Conservation (phyloP, 2,888 invertebrate species). For the Mythimna vitellina region DNA sequence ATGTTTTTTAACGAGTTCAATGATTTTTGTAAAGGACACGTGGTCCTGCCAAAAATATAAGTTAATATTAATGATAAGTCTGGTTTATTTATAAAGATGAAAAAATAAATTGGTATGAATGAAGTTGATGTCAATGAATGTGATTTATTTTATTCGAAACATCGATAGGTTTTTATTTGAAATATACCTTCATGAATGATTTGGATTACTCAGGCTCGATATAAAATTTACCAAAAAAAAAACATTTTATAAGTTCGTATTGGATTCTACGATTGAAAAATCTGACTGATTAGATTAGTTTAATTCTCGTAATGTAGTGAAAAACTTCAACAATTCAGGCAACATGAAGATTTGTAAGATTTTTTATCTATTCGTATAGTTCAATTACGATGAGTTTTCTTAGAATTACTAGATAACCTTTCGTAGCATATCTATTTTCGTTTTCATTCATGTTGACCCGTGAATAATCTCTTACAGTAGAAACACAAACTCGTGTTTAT, state of each 20-base stretch:
- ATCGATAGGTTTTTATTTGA: not conserved
- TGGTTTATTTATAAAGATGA: not conserved
- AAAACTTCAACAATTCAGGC: not conserved
- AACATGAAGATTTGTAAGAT: not conserved
- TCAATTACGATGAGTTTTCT: not conserved
- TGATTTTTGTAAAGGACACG: not conserved
- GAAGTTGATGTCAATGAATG: slow-evolving; percentile 2
- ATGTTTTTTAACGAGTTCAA: slow-evolving; percentile 33
- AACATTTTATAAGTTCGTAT: too few relatives aligned
- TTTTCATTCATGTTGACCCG: too few relatives aligned
- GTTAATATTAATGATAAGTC: not conserved
- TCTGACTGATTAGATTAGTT: not conserved
- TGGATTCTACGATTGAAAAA: not conserved
- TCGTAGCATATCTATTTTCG: too few relatives aligned
- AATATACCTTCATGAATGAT: not conserved
- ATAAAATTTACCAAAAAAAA: not conserved
- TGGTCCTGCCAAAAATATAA: not conserved
- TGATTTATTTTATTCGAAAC: slow-evolving; percentile 9
- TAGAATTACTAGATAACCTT: not conserved
- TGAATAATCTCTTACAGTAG: too few relatives aligned
- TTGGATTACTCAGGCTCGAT: not conserved
- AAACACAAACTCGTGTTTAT: too few relatives aligned
- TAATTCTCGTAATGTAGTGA: not conserved
- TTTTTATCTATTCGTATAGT: not conserved
- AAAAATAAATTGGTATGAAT: slow-evolving; percentile 4